Conservation (phyloP, 2,797 vertebrate genomes). For the Periparus ater region DNA sequence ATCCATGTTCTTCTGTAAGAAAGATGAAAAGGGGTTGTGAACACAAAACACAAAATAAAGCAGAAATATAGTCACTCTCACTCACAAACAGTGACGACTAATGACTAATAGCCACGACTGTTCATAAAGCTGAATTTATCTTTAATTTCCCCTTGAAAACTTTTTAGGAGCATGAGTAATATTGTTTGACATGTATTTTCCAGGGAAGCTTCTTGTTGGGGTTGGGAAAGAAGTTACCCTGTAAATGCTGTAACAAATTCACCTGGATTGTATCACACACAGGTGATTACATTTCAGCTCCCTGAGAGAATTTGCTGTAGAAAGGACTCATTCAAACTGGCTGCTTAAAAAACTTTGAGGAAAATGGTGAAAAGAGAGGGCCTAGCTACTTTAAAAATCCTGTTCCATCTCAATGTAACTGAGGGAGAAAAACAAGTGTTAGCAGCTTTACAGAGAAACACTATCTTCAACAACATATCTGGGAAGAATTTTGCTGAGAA, state of each 20-base stretch:
- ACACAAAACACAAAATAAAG: not conserved
- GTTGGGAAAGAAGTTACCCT: not conserved
- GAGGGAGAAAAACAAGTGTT: not conserved
- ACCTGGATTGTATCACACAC: not conserved
- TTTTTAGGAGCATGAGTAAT: not conserved
- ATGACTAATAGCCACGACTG: slow-evolving; percentile 8
- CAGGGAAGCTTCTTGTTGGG: not conserved
- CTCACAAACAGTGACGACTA: not conserved
- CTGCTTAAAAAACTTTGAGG: not conserved
- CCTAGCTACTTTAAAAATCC: not conserved
- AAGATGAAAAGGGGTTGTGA: not conserved
- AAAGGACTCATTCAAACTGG: not conserved
- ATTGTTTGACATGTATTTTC: not conserved
- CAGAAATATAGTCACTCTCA: not conserved
- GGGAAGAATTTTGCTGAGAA: not conserved
- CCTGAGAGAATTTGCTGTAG: not conserved
- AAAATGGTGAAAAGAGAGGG: not conserved
- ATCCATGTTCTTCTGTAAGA: not conserved
- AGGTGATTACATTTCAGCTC: not conserved
- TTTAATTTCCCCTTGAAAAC: not conserved
- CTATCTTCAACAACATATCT: not conserved
- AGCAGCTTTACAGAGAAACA: not conserved
- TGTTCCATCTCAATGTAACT: not conserved
- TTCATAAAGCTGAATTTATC: not conserved
- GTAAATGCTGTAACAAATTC: not conserved